Evolutionary conservation across 1,140 invertebrate genomes (phyloP).

Genomic region (Zophobas atratus): DNA sequence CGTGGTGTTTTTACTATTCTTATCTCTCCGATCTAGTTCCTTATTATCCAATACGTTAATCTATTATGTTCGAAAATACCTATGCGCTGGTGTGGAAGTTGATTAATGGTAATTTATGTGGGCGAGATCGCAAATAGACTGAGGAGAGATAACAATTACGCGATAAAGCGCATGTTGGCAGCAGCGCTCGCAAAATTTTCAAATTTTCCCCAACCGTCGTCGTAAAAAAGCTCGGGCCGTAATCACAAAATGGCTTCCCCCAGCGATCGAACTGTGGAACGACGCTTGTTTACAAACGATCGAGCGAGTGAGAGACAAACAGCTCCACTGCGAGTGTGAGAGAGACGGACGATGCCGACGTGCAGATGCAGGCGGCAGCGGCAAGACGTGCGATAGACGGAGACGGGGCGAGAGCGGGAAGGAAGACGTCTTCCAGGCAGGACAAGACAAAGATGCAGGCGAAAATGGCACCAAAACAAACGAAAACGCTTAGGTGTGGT

Average conservation of each 20-base stretch:
- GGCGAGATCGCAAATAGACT: not conserved
- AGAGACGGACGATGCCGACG: not conserved
- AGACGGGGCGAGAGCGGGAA: not conserved
- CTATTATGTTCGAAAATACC: not conserved
- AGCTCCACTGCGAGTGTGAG: not conserved
- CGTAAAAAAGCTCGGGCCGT: constrained; percentile 24
- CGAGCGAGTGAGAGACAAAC: constrained; percentile 1
- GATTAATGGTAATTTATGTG: not conserved
- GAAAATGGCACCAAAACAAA: constrained; percentile 16
- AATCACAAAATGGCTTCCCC: constrained; percentile 47
- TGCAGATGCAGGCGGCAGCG: not conserved
- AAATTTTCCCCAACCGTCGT: constrained; percentile 1
- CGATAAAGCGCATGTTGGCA: not conserved
- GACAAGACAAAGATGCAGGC: not conserved
- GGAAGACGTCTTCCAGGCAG: not conserved
- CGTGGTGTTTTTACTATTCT: not conserved
- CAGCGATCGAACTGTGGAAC: constrained; percentile 34
- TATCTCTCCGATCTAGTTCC: not conserved
- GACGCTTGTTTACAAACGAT: constrained; percentile 44
- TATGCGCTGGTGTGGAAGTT: not conserved
- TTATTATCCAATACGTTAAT: not conserved
- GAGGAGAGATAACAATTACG: not conserved
- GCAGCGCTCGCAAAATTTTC: not conserved
- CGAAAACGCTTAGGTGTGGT: constrained; percentile 32
- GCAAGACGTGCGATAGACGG: constrained; percentile 12